Evolutionary conservation across 2,113 vertebrate genomes (phyloP).

Genomic region (Tinamus guttatus): DNA sequence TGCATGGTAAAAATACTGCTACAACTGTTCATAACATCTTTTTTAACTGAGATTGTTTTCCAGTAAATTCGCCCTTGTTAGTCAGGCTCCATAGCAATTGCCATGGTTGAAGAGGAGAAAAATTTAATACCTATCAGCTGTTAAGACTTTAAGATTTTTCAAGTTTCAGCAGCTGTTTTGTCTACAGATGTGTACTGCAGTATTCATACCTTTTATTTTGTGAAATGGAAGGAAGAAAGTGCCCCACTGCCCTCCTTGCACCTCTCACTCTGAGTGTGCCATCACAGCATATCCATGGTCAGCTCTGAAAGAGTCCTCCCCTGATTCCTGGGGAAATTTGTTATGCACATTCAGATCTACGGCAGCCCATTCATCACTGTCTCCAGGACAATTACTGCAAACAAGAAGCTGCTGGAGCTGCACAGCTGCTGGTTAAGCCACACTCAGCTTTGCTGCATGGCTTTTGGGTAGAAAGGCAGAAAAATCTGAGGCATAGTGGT

Average conservation of each 20-base stretch:
- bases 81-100: not conserved
- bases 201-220: not conserved
- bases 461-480: not conserved
- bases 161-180: not conserved
- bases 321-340: not conserved
- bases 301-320: not conserved
- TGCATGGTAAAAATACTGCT: not conserved
- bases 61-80: constrained; percentile 37
- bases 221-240: not conserved
- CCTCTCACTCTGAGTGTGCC: not conserved
- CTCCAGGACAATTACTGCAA: not conserved
- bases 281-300: not conserved
- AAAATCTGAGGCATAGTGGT: not conserved
- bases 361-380: not conserved
- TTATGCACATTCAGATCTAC: not conserved
- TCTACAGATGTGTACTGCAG: accelerated
- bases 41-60: not conserved
- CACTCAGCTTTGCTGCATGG: not conserved
- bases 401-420: not conserved
- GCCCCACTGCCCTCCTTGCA: not conserved
- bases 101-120: not conserved
- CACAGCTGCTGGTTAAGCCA: not conserved
- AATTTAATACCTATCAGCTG: not conserved
- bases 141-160: not conserved
- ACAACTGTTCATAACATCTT: not conserved